These are phyloP conservation scores for Ammospiza caudacuta DNA, from an alignment of 2,113 vertebrate genomes.

Conservation along the genomic window DNA sequence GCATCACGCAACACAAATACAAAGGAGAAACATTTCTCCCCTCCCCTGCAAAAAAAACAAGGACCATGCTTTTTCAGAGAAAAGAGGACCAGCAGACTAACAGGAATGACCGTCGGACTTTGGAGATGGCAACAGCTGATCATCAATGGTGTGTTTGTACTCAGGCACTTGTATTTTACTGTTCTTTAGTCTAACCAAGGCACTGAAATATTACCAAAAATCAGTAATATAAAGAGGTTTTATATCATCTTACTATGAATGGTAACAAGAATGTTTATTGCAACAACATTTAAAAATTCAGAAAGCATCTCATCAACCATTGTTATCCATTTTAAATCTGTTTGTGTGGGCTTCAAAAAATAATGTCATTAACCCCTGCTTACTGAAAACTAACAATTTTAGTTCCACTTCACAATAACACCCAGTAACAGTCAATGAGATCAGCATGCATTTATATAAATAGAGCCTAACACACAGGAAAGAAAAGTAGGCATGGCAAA, in stretches of 20 bases:
- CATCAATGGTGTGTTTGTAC: rapidly evolving
- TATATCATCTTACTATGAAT: background rate
- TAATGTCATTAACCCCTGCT: background rate
- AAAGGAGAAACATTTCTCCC: background rate
- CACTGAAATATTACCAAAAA: background rate
- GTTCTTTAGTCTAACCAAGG: background rate
- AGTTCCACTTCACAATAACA: background rate
- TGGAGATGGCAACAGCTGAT: rapidly evolving
- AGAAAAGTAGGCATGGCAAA: background rate
- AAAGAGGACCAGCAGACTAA: background rate
- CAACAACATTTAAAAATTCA: background rate
- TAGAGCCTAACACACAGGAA: background rate
- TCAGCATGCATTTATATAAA: background rate
- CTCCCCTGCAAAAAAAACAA: background rate
- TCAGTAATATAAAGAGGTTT: background rate
- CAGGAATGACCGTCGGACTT: rapidly evolving
- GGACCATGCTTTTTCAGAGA: background rate
- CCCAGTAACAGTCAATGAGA: background rate
- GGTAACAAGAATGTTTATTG: background rate
- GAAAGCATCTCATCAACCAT: background rate
- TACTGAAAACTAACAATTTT: background rate
- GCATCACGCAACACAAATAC: rapidly evolving
- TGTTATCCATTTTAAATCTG: background rate
- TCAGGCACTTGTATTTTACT: background rate
- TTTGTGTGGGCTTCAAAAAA: background rate